Percentiles rank a stretch among this genome's conserved stretches.
Evolutionary conservation across 2,797 vertebrate species (phyloP).

Genomic region (Toxotes lorentzi): DNA sequence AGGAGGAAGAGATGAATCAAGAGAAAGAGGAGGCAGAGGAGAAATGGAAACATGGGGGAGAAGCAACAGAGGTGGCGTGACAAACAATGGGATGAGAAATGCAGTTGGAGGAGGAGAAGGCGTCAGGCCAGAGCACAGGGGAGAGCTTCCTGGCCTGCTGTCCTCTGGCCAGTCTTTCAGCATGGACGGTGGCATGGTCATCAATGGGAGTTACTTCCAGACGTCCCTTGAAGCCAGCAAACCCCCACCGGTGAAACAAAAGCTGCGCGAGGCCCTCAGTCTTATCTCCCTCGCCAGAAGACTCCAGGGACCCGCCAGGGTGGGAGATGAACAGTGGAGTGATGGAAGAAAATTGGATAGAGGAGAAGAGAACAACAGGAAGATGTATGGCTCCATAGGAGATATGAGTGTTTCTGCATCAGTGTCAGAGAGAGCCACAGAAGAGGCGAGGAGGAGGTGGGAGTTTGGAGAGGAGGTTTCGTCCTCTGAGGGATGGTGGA

Average conservation of each 20-base stretch:
- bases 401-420: conserved; percentile 74
- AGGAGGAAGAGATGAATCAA: conserved; percentile 29
- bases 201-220: conserved; percentile 89
- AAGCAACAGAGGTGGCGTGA: conserved; percentile 22
- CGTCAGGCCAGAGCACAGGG: conserved; percentile 53
- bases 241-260: conserved; percentile 79
- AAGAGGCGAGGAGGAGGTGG: conserved; percentile 74
- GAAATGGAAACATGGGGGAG: conserved; percentile 40
- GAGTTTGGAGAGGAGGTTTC: conserved; percentile 17
- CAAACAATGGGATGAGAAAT: conserved; percentile 57
- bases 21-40: conserved; percentile 32
- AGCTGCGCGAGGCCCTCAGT: conserved; percentile 78
- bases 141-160: conserved; percentile 77
- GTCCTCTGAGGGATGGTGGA: conserved; percentile 44
- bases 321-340: conserved; percentile 64
- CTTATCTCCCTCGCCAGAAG: conserved; percentile 81
- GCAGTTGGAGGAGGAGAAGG: conserved; percentile 34
- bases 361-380: conserved; percentile 30
- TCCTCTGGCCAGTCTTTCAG: conserved; percentile 61
- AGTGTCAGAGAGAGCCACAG: conserved; percentile 50
- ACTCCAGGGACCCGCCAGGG: conserved; percentile 73
- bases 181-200: conserved; percentile 80
- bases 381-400: conserved; percentile 63
- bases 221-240: conserved; percentile 57
- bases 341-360: conserved; percentile 37